A percentile compares a stretch with the other conserved stretches of the same genome.
Conservation (phyloP, 2,888 invertebrate species). For the Tanypteryx hageni region DNA sequence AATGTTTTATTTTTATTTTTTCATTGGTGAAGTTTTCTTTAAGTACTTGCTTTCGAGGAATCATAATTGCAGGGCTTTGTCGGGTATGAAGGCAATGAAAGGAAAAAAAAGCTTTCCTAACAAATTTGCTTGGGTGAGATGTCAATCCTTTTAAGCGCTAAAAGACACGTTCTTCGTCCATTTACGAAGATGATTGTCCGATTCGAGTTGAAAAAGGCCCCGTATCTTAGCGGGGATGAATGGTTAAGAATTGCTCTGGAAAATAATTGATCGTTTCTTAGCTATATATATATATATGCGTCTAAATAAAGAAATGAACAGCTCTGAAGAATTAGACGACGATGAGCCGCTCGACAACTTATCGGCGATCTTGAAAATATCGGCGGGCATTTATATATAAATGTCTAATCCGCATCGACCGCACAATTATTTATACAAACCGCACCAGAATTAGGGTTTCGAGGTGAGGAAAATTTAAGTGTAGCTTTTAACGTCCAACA, state of each 20-base stretch:
- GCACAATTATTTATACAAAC: too few relatives aligned
- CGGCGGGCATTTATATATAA: too few relatives aligned
- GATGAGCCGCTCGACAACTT: too few relatives aligned
- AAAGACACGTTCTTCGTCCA: slow-evolving; percentile 3
- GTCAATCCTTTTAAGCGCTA: neutral
- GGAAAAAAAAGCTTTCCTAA: neutral
- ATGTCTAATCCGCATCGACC: too few relatives aligned
- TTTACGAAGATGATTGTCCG: neutral
- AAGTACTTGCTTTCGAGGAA: neutral
- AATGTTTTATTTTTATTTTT: neutral
- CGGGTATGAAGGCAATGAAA: neutral
- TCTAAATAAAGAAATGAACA: too few relatives aligned
- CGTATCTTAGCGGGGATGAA: neutral
- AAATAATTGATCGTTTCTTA: neutral
- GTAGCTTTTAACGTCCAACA: too few relatives aligned
- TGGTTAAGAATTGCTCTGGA: neutral
- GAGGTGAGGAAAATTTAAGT: too few relatives aligned
- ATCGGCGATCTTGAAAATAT: too few relatives aligned
- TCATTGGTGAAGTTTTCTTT: neutral
- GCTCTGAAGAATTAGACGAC: too few relatives aligned
- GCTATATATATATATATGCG: too few relatives aligned
- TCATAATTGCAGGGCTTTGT: slow-evolving; percentile 1
- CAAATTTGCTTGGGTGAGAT: slow-evolving; percentile 3
- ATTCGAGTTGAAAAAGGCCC: neutral
- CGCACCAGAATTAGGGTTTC: too few relatives aligned